Evolutionary conservation across 1,140 invertebrate genomes (phyloP).

Genomic region (Caerostris darwini): DNA sequence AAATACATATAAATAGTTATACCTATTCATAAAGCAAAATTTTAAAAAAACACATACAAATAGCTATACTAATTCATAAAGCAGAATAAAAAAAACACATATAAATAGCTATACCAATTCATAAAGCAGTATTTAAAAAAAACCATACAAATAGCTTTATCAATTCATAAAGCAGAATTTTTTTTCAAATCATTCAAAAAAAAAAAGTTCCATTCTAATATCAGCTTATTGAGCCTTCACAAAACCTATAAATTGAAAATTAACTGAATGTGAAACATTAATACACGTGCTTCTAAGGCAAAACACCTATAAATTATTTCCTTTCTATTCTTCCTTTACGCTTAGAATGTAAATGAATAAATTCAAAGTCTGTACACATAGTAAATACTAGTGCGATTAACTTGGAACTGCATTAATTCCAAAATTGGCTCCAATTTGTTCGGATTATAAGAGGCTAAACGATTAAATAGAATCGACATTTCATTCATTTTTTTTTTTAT

Average conservation of each 20-base stretch:
- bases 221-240: no score
- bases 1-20: no score
- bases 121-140: not conserved
- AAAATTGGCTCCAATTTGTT: not conserved
- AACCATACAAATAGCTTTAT: no score
- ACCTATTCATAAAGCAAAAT: no score
- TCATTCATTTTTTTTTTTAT: not conserved
- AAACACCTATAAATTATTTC: not conserved
- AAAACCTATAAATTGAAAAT: no score
- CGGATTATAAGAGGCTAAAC: not conserved
- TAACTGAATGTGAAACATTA: no score
- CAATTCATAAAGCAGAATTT: no score
- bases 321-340: not conserved
- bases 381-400: not conserved
- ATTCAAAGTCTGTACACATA: not conserved
- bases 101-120: not conserved
- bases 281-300: not conserved
- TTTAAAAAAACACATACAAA: no score
- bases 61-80: no score
- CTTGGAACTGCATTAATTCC: not conserved
- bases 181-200: no score
- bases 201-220: no score
- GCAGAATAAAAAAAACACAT: not conserved
- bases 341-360: not conserved
- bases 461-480: not conserved